Base-by-base conservation (phyloP, 2,113 vertebrate species). In the Scytalopus superciliaris region DNA sequence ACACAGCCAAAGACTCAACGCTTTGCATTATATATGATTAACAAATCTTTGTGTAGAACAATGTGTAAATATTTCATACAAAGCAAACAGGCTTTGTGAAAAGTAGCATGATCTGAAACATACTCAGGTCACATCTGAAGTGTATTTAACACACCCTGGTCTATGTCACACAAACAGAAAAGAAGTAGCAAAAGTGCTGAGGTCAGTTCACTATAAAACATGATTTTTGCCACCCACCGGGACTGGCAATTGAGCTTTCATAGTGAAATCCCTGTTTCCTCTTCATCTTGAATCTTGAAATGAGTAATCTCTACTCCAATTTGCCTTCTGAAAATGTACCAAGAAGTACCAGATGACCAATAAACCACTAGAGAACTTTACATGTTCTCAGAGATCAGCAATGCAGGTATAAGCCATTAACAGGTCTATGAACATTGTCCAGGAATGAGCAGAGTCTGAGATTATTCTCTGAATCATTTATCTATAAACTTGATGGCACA, bases 61-160 rank as follows among this genome's bases (percentile, higher is more conserved):
- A 80, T 21, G 59, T 82, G 66, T 90, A 66, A 95, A 83, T 81
- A 91, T 79, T 85, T 90, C 67, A 88, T 12, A 50, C 13, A 33
- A 42, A 70, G 70, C 42, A 95, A 93, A 90, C 22, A 68, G 2
- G 7, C 69, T 89, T 73, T 64, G 81, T 87, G 44, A 57, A 91
- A 90, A n/a, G 84, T 19, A 67, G 59, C 35, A 70, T 35, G 70
- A 83, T 59, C 70, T 91, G 59, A 80, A 93, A 67, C 19, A 50
- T 18, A 23, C 40, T 89, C 35, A 63, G 72, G 77, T 50, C 55
- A n/a, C 67, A 45, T n/a, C 72, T 74, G 70, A 77, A 57, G 70
- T 3, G 45, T 35, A 42, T 85, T 83, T 49, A 73, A 76, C 87
- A 83, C 6, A 45, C 17, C 37, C 78, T 55, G 35, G 50, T 44